These are phyloP conservation scores for Syngnathus acus DNA, from an alignment of 2,797 vertebrate genomes.

Conservation along the genomic window DNA sequence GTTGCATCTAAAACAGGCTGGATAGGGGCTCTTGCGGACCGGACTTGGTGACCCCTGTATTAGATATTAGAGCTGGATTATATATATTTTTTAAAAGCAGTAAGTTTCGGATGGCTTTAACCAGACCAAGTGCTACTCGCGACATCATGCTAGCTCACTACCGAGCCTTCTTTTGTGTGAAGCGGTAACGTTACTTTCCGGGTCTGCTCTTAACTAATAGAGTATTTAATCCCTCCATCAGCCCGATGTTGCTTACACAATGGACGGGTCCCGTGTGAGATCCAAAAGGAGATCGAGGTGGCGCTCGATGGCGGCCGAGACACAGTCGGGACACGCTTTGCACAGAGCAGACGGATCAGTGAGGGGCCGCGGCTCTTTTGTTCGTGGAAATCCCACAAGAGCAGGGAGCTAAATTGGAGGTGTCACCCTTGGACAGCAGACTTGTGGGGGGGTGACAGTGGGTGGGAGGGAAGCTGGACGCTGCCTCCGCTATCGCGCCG, in stretches of 20 bases:
- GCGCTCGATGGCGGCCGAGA: slow-evolving; percentile 27
- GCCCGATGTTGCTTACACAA: slow-evolving; percentile 43
- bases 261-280: slow-evolving; percentile 30
- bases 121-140: not conserved
- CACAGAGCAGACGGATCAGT: slow-evolving; percentile 20
- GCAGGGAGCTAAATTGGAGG: slow-evolving; percentile 55
- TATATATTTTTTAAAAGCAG: too few relatives aligned
- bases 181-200: not conserved
- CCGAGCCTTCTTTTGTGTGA: not conserved
- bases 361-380: slow-evolving; percentile 42
- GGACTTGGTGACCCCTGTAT: too few relatives aligned
- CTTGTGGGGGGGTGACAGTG: slow-evolving; percentile 7
- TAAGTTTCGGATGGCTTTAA: too few relatives aligned
- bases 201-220: slow-evolving; percentile 40
- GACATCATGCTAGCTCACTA: not conserved
- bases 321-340: slow-evolving; percentile 10
- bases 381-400: slow-evolving; percentile 36
- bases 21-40: too few relatives aligned
- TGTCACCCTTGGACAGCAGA: slow-evolving; percentile 50
- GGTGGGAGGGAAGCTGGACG: slow-evolving; percentile 8
- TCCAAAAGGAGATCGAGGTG: slow-evolving; percentile 29
- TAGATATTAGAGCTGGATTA: too few relatives aligned
- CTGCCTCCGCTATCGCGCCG: slow-evolving; percentile 61
- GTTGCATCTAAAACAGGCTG: too few relatives aligned
- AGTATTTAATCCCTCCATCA: slow-evolving; percentile 43